Conservation (phyloP, 2,797 vertebrate genomes). For the Tragelaphus oryx region DNA sequence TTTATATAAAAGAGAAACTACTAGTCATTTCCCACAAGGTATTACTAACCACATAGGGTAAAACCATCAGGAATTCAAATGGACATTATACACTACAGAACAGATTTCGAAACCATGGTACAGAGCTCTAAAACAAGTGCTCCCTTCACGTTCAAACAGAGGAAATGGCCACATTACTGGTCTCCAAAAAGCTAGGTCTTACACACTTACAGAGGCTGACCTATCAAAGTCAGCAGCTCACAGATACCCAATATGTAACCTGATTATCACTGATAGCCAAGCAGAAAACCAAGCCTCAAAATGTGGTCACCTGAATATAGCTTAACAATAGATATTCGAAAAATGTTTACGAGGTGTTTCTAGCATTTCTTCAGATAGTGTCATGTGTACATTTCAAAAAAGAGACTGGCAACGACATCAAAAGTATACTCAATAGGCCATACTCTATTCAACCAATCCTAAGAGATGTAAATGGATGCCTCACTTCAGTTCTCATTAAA, state of each 20-base stretch:
- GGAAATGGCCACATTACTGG: neutral
- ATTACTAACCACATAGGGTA: neutral
- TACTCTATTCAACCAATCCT: conserved; percentile 66
- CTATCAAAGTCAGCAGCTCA: conserved; percentile 67
- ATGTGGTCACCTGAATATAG: conserved; percentile 60
- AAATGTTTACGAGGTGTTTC: conserved; percentile 74
- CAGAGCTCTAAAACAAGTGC: neutral
- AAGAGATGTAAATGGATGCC: conserved; percentile 74
- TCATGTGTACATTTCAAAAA: conserved; percentile 68
- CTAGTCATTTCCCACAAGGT: neutral
- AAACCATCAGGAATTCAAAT: conserved; percentile 6
- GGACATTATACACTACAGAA: neutral
- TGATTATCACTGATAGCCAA: conserved; percentile 62
- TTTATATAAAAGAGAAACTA: neutral
- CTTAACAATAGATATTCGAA: conserved; percentile 66
- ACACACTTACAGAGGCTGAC: conserved; percentile 47
- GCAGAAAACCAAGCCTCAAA: conserved; percentile 67
- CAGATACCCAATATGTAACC: conserved; percentile 59
- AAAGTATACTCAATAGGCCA: conserved; percentile 69
- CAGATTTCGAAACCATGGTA: neutral
- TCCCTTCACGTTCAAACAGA: conserved; percentile 25
- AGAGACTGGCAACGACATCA: conserved; percentile 75
- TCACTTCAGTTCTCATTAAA: conserved; percentile 49
- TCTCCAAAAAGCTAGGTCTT: conserved; percentile 29
- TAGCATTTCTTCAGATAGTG: conserved; percentile 75